A percentile compares a stretch with the other conserved stretches of the same genome.
These are phyloP conservation scores for Ceyx cyanopectus DNA, from an alignment of 2,113 vertebrate genomes.

Conservation along the genomic window DNA sequence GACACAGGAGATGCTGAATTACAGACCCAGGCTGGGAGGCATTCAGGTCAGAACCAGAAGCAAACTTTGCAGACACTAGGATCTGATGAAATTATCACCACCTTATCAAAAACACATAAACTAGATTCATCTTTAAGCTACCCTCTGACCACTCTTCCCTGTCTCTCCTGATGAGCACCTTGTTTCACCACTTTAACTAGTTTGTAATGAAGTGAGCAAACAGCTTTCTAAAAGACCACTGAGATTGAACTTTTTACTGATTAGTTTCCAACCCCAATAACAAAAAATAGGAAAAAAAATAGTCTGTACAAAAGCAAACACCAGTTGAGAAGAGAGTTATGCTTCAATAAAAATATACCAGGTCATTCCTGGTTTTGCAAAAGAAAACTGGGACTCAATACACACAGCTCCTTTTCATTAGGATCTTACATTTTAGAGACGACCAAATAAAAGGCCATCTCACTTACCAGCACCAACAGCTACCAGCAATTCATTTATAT, in stretches of 20 bases:
- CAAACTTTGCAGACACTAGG: neutral
- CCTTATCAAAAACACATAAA: neutral
- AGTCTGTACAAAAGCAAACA: neutral
- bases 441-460: neutral
- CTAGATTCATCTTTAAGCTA: neutral
- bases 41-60: neutral
- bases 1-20: neutral
- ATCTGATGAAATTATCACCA: neutral
- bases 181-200: neutral
- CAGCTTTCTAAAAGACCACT: neutral
- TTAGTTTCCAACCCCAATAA: neutral
- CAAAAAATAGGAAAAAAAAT: neutral
- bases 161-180: neutral
- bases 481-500: neutral
- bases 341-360: neutral
- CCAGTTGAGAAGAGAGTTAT: neutral
- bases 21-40: neutral
- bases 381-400: neutral
- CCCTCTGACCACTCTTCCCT: neutral
- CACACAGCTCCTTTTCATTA: neutral
- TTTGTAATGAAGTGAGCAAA: neutral
- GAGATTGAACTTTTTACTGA: neutral
- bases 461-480: neutral
- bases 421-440: neutral
- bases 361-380: neutral